Percentiles rank a stretch among this genome's conserved stretches.
These are phyloP conservation scores for Catalaphyllia jardinei DNA, from an alignment of 64 coral and sea anemone genomes.

Conservation along the genomic window DNA sequence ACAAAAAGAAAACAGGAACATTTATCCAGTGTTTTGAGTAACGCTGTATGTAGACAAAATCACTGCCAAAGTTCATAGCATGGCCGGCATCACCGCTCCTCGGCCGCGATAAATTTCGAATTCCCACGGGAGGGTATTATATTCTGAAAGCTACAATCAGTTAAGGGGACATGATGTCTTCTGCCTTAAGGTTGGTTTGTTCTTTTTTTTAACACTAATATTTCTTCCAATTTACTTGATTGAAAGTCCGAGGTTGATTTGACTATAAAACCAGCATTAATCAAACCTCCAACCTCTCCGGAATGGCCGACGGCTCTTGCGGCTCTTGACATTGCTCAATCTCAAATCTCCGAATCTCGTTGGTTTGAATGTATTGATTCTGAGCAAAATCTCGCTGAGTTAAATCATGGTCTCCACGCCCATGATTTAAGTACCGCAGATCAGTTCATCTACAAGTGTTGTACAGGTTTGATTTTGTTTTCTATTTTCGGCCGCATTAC, in stretches of 20 bases:
- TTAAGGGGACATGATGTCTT: neutral
- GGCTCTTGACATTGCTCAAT: neutral
- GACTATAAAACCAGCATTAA: neutral
- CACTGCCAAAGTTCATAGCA: too few relatives aligned
- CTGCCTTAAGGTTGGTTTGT: neutral
- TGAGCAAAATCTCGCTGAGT: neutral
- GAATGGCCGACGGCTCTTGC: neutral
- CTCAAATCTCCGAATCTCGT: neutral
- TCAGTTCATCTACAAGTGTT: neutral
- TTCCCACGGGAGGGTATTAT: neutral
- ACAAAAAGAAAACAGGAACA: too few relatives aligned
- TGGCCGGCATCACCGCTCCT: too few relatives aligned
- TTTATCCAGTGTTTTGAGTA: too few relatives aligned
- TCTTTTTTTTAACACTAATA: neutral
- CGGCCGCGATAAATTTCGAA: too few relatives aligned
- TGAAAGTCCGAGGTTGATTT: neutral
- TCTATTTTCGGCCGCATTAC: neutral
- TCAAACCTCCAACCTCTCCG: neutral
- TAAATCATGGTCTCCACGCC: neutral
- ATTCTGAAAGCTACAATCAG: neutral
- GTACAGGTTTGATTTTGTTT: neutral
- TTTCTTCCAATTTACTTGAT: slow-evolving; percentile 1
- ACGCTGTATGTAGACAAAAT: too few relatives aligned
- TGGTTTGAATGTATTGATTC: neutral
- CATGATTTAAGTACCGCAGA: neutral